Evolutionary conservation across 2,797 vertebrate genomes (phyloP), one percentile per base, ranked within the genome.

Genomic region (Pangasius macronema): DNA sequence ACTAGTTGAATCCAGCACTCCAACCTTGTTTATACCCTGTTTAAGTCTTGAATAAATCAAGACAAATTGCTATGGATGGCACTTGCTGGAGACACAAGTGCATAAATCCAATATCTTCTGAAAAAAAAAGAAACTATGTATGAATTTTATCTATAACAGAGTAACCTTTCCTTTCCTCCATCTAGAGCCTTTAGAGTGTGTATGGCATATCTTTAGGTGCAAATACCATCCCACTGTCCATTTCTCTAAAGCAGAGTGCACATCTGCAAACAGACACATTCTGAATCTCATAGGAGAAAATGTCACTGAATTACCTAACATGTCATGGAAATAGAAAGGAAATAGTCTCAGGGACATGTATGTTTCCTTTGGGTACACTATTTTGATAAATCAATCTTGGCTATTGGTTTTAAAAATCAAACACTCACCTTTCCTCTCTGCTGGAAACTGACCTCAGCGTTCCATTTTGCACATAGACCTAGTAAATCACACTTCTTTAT

Each of bases 31-130:
- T 92, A 92, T 91, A 88, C 88, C 87, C 88, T 92, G 90, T 92
- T 92, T 91, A 92, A 91, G 87, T 90, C 90, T 91, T 91, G 90
- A 91, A 92, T 92, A 93, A 91, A 93, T 91, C 92, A 91, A 79
- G 85, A 83, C 89, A 93, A 91, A 92, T 92, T 91, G 90, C 89
- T 36, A 59, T 87, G 91, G 86, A 91, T 91, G 88, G 72, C 87
- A 89, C 85, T 90, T 88, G 82, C 90, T 87, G 72, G 85, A 88
- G 81, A 89, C 87, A 89, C 83, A 77, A 92, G 91, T 89, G 83
- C 89, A 90, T 90, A 90, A 89, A 92, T 89, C 84, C 90, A 91
- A 89, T 91, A 90, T 90, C 82, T 91, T 84, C n/a, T 46, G 73
- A 11, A 24, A 88, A 68, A 82, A 83, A 61, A 88, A 90, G 85